Evolutionary conservation across 2,888 invertebrate species (phyloP).

Genomic region (Apotomis betuletana): DNA sequence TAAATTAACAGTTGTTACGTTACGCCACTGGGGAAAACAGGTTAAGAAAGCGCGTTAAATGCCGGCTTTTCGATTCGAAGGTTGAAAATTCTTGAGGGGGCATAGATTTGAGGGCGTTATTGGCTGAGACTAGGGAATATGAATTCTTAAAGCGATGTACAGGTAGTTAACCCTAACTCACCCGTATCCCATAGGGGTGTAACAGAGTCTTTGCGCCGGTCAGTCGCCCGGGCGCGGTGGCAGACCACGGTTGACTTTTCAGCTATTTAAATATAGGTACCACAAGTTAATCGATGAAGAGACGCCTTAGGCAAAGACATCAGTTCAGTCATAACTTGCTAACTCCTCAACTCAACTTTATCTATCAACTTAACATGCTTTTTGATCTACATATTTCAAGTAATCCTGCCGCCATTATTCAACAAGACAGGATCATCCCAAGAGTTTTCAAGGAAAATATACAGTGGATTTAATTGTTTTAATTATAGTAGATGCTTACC

Average conservation of each 20-base stretch:
- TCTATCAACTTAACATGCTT: neutral
- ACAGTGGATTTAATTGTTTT: neutral
- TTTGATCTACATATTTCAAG: neutral
- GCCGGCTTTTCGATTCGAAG: neutral
- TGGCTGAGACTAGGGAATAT: conserved; percentile 8
- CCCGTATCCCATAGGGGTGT: conserved; percentile 41
- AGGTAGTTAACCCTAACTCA: conserved; percentile 35
- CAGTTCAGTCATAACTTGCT: conserved; percentile 23
- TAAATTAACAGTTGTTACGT: neutral
- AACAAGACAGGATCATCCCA: neutral
- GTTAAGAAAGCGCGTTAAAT: neutral
- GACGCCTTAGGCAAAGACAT: conserved; percentile 16
- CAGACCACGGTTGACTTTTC: conserved; percentile 39
- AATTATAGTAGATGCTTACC: conserved; percentile 72
- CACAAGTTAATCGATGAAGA: conserved; percentile 33
- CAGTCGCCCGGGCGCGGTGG: conserved; percentile 37
- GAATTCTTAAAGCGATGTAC: conserved; percentile 12
- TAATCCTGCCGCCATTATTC: neutral
- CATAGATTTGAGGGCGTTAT: conserved; percentile 13
- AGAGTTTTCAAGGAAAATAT: neutral
- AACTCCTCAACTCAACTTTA: conserved; percentile 27
- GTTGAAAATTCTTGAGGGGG: neutral
- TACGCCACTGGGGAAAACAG: neutral
- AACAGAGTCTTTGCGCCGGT: conserved; percentile 34
- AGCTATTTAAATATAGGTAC: conserved; percentile 40